A percentile compares a stretch with the other conserved stretches of the same genome.
Conservation (phyloP, 2,888 invertebrate species). For the Coleophora flavipennella region DNA sequence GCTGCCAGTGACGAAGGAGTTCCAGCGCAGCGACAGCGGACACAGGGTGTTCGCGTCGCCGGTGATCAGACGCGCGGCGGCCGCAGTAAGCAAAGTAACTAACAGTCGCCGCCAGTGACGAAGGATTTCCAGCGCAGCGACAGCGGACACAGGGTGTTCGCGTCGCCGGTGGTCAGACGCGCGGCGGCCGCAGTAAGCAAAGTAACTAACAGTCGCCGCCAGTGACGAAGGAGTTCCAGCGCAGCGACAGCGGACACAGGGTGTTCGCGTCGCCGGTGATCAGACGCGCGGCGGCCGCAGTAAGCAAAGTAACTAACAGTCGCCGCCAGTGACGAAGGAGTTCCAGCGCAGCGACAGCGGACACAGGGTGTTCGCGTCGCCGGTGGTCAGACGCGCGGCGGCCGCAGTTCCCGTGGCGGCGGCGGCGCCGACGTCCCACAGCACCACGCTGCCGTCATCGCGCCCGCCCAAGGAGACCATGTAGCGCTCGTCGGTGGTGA, state of each 20-base stretch:
- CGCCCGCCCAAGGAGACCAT: conserved; percentile 90
- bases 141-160: conserved; percentile 69
- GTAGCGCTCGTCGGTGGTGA: conserved; percentile 85
- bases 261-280: conserved; percentile 81
- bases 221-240: conserved; percentile 79
- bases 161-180: conserved; percentile 81
- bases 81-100: too few relatives aligned
- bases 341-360: conserved; percentile 70
- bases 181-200: conserved; percentile 52
- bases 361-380: conserved; percentile 75
- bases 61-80: conserved; percentile 77
- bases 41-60: conserved; percentile 78
- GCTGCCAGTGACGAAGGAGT: conserved; percentile 82
- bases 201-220: conserved; percentile 76
- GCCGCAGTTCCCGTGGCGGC: conserved; percentile 75
- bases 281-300: conserved; percentile 58
- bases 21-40: conserved; percentile 68
- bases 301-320: conserved; percentile 50
- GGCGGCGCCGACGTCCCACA: conserved; percentile 82
- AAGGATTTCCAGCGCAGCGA: conserved; percentile 76
- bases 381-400: conserved; percentile 78
- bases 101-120: conserved; percentile 81
- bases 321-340: conserved; percentile 83
- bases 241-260: conserved; percentile 65
- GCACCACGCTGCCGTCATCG: conserved; percentile 90